Conservation (phyloP, 2,113 vertebrate species). For the Pterocles orientalis region DNA sequence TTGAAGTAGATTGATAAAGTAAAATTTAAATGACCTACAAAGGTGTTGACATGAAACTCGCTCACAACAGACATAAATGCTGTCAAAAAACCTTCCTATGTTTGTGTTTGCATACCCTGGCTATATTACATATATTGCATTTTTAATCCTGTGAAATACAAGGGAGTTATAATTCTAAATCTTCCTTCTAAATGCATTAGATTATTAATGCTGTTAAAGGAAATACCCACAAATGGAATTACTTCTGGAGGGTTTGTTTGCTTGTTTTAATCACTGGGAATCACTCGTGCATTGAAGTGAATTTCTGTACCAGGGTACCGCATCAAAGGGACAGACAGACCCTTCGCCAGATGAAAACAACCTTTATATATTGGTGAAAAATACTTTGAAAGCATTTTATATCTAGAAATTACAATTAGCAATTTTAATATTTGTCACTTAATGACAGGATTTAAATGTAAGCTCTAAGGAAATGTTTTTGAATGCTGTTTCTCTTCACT, state of each 20-base stretch:
- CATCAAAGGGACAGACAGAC: not conserved
- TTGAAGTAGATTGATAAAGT: not conserved
- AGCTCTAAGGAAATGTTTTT: not conserved
- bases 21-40: not conserved
- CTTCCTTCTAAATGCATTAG: slow-evolving; percentile 57
- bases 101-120: not conserved
- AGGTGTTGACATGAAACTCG: not conserved
- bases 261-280: slow-evolving; percentile 18
- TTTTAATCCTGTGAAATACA: slow-evolving; percentile 50
- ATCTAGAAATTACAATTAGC: not conserved
- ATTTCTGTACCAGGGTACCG: not conserved
- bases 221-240: slow-evolving; percentile 55
- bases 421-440: not conserved
- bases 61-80: not conserved
- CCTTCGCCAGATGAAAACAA: not conserved
- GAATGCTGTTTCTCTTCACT: not conserved
- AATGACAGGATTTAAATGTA: not conserved
- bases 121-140: slow-evolving; percentile 25
- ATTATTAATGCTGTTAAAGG: slow-evolving; percentile 63
- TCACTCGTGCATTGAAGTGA: not conserved
- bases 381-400: not conserved
- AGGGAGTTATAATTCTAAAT: slow-evolving; percentile 40
- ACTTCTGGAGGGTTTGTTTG: slow-evolving; percentile 43
- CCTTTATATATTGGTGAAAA: not conserved
- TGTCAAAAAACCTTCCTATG: not conserved